Evolutionary conservation across 2,888 invertebrate species (phyloP), one percentile per base, ranked within the genome.

Genomic region (Ennomos fuscantarius): DNA sequence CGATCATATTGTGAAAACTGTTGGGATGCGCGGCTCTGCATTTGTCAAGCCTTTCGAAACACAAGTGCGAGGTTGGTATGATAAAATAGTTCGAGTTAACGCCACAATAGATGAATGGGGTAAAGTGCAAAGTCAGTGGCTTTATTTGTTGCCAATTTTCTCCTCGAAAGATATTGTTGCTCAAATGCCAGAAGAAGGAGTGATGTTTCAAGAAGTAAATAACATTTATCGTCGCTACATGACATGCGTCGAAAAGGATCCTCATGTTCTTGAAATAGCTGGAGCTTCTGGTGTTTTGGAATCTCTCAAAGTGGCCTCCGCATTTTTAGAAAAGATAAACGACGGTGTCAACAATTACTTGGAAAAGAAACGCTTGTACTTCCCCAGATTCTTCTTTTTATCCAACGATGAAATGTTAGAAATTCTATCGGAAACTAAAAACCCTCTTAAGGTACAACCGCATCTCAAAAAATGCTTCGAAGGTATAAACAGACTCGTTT

Each of bases 351-450:
- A 96, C 67, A 94, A 94, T 69, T 97, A 97, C 79, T 89, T 97
- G 61, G 97, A 97, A 86, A 96, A 95, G 86, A 97, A 97, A 82
- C 88, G 97, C 65, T 86, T 97, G 9, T 97, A 93, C 82, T 97
- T 97, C 79, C 95, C 97, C 39, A 93, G 97, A 80, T 97, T 98
- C 80, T 98, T 97, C 93, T 98, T 98, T 78, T 90, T 98, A 57
- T 97, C 97, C 8, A 97, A 98, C 80, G 97, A 97, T 74, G 97
- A 98, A 86, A 95, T 98, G 94, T 89, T 98, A 69, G 97, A 97
- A 86, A 97, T 98, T 70, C 91, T 98, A 61, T 97, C 97, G 0
- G 97, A 97, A 92, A 97, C 97, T 1, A 97, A 97, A 87, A 96
- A 97, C 79, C 97, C 97, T 0, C 84, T 95, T 8, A 93, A 96